phyloP scores from a whole-genome alignment of 2,113 vertebrate species.

The Rhinoderma darwinii region DNA sequence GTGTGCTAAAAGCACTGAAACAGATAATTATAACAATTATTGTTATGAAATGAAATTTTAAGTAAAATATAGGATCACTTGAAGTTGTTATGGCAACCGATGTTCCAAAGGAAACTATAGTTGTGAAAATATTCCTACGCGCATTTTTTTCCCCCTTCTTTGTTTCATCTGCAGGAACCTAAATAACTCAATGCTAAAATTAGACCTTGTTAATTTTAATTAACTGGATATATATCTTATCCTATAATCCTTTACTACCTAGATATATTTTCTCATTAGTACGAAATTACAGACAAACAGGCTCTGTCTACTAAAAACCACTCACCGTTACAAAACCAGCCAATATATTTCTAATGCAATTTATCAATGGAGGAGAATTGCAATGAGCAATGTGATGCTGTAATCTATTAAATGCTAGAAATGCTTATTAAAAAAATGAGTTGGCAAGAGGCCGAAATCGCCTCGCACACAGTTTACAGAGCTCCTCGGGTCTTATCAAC shows the following conservation, averaged over 20 bases:
- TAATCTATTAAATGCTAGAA: conserved; percentile 53
- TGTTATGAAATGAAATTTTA: conserved; percentile 61
- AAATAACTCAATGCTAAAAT: conserved; percentile 59
- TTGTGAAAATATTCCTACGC: conserved; percentile 56
- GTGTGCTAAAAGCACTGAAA: conserved; percentile 57
- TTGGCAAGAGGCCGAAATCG: conserved; percentile 34
- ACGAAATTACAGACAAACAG: conserved; percentile 58
- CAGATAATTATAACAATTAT: conserved; percentile 61
- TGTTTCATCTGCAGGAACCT: conserved; percentile 53
- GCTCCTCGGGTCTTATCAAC: conserved; percentile 29
- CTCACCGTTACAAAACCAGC: conserved; percentile 54
- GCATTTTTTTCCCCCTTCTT: conserved; percentile 40
- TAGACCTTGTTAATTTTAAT: conserved; percentile 60
- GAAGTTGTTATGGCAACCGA: conserved; percentile 58
- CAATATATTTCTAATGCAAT: conserved; percentile 55
- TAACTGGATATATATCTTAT: conserved; percentile 61
- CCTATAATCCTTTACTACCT: conserved; percentile 60
- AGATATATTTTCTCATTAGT: conserved; percentile 60
- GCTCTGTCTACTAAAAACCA: conserved; percentile 56
- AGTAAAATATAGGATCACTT: conserved; percentile 61
- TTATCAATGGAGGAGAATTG: conserved; percentile 55
- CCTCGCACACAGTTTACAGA: conserved; percentile 8
- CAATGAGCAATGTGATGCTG: conserved; percentile 36
- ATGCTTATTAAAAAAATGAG: conserved; percentile 47
- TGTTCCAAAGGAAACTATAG: conserved; percentile 44